Evolutionary conservation across 2,888 invertebrate species (phyloP).

Genomic region (Falcaria lacertinaria): DNA sequence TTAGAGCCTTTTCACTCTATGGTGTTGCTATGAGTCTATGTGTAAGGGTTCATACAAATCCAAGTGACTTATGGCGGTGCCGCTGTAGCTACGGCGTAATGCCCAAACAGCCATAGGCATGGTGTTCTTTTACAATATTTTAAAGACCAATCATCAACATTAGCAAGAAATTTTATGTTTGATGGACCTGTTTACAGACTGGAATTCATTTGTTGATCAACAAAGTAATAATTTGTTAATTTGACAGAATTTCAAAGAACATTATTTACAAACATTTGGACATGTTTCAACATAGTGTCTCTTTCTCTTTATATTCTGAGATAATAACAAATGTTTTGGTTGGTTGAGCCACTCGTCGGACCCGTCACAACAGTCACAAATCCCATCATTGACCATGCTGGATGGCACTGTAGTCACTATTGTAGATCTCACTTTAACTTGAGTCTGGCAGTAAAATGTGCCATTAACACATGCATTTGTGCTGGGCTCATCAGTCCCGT

Average conservation of each 20-base stretch:
- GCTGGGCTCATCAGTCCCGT: conserved; percentile 89
- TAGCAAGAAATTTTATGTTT: too few relatives aligned
- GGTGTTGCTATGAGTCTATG: too few relatives aligned
- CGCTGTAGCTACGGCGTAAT: too few relatives aligned
- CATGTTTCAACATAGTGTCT: conserved; percentile 57
- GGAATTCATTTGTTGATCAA: too few relatives aligned
- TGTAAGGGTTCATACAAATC: too few relatives aligned
- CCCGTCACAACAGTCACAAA: conserved; percentile 97
- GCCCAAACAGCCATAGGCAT: too few relatives aligned
- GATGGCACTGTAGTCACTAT: conserved; percentile 74
- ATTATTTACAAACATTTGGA: conserved; percentile 38
- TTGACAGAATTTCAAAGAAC: not conserved
- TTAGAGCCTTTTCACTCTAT: too few relatives aligned
- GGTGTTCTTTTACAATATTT: too few relatives aligned
- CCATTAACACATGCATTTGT: conserved; percentile 94
- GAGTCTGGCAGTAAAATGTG: conserved; percentile 87
- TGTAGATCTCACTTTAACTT: conserved; percentile 42
- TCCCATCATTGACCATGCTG: conserved; percentile 93
- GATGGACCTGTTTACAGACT: too few relatives aligned
- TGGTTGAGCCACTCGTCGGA: conserved; percentile 86
- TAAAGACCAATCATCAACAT: too few relatives aligned
- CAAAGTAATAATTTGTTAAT: too few relatives aligned
- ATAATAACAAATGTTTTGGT: conserved; percentile 38
- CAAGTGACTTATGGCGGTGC: too few relatives aligned
- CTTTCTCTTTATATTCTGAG: conserved; percentile 48